A percentile compares a stretch with the other conserved stretches of the same genome.
Conservation (phyloP, 2,888 invertebrate genomes). For the Erpobdella octoculata region DNA sequence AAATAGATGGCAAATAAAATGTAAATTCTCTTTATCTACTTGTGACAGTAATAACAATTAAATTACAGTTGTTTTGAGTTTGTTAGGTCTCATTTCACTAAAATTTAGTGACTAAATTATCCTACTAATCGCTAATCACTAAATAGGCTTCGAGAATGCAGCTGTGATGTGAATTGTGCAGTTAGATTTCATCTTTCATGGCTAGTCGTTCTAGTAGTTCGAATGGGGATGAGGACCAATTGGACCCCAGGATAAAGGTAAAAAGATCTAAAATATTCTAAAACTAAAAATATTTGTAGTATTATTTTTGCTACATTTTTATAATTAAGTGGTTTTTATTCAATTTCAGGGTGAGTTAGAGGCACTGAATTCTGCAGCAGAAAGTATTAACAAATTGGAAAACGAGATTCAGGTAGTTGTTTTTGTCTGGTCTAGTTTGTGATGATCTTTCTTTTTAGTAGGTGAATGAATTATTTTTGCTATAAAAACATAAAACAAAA, state of each 20-base stretch:
- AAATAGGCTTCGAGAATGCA: no score
- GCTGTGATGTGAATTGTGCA: neutral
- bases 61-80: no score
- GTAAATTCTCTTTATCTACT: no score
- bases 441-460: neutral
- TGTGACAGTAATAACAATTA: no score
- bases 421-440: neutral
- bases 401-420: conserved; percentile 73
- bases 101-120: no score
- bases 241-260: neutral
- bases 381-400: conserved; percentile 88
- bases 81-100: no score
- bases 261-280: neutral
- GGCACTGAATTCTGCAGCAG: conserved; percentile 82
- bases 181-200: neutral
- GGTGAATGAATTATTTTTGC: neutral
- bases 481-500: no score
- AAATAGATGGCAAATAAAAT: no score
- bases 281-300: no score
- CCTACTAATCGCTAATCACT: neutral
- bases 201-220: neutral
- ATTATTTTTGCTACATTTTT: no score
- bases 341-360: conserved; percentile 64
- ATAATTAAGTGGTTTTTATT: no score
- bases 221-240: neutral